These are phyloP conservation scores for Brachirus orientalis DNA, from an alignment of 2,113 vertebrate genomes.

Conservation along the genomic window DNA sequence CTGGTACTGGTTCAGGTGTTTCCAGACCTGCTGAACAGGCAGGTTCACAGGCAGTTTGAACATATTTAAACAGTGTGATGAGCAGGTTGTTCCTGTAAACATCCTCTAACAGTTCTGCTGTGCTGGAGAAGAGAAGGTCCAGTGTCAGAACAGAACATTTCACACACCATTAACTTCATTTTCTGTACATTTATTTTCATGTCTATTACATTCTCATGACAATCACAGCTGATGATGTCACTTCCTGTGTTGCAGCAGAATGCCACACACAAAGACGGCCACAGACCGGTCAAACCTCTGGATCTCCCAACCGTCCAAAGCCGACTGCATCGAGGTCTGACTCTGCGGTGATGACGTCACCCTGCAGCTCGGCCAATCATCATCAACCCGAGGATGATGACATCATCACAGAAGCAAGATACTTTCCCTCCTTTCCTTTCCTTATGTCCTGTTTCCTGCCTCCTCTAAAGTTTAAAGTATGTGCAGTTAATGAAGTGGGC, in stretches of 20 bases:
- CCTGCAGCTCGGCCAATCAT: not conserved
- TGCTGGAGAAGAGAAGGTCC: too few relatives aligned
- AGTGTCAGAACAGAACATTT: too few relatives aligned
- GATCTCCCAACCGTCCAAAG: slow-evolving; percentile 91
- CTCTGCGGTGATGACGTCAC: not conserved
- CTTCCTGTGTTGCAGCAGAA: slow-evolving; percentile 74
- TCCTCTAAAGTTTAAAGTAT: too few relatives aligned
- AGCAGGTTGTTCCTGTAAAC: too few relatives aligned
- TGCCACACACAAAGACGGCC: slow-evolving; percentile 89
- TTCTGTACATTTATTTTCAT: not conserved
- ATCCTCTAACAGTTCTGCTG: too few relatives aligned
- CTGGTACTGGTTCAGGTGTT: slow-evolving; percentile 16
- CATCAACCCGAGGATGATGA: too few relatives aligned
- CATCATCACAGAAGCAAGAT: too few relatives aligned
- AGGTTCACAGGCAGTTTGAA: not conserved
- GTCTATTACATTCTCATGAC: not conserved
- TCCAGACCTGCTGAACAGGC: not conserved
- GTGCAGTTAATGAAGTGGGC: slow-evolving; percentile 1
- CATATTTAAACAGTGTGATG: too few relatives aligned
- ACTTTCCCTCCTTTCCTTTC: not conserved
- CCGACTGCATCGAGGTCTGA: slow-evolving; percentile 91
- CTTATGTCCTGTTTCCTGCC: not conserved
- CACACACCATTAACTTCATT: too few relatives aligned
- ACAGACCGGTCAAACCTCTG: slow-evolving; percentile 89
- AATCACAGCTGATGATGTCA: not conserved